These are phyloP conservation scores for Enteromius unitaeniatus DNA, from an alignment of 2,797 vertebrate genomes.

Conservation along the genomic window DNA sequence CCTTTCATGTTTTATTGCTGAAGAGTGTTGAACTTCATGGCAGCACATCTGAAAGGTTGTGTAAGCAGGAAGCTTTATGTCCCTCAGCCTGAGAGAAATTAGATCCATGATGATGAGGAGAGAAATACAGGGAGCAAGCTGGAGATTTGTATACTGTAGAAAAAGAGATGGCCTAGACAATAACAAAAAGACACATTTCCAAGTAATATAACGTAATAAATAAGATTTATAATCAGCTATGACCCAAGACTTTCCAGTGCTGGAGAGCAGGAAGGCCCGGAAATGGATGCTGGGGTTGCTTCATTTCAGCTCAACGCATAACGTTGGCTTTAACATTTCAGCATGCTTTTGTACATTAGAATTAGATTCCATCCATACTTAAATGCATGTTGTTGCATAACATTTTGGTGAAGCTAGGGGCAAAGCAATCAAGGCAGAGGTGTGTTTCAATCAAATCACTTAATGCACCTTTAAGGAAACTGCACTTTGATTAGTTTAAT, in stretches of 20 bases:
- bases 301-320: background rate
- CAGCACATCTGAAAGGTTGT: background rate
- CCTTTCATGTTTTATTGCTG: background rate
- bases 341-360: background rate
- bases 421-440: background rate
- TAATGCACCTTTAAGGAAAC: background rate
- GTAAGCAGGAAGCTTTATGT: background rate
- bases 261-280: background rate
- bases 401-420: background rate
- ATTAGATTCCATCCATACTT: background rate
- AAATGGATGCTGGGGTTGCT: background rate
- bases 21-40: background rate
- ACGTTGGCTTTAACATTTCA: background rate
- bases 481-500: background rate
- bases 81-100: background rate
- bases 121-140: background rate
- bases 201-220: no score
- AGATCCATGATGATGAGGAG: background rate
- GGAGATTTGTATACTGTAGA: background rate
- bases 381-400: background rate
- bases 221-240: no score
- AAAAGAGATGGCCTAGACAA: background rate
- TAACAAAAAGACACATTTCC: no score
- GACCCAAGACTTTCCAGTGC: no score
- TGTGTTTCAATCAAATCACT: background rate